Percentiles rank a stretch among this genome's conserved stretches.
Evolutionary conservation across 2,113 vertebrate species (phyloP).

Genomic region (Chloroceryle aenea): DNA sequence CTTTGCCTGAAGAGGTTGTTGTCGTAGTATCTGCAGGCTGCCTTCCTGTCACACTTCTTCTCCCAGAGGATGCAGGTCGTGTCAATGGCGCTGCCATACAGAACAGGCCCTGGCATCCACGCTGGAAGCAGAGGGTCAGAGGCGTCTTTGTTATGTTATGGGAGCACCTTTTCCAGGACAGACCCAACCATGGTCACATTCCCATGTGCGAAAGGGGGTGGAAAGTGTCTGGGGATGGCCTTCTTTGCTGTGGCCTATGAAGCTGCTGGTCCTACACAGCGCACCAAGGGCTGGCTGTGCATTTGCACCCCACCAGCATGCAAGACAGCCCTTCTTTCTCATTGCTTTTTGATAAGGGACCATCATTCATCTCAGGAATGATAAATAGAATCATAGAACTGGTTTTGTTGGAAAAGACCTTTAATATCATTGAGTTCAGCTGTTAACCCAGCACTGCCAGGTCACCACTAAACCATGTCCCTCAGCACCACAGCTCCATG

Average conservation of each 20-base stretch:
- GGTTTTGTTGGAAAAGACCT: not conserved
- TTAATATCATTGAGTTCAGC: not conserved
- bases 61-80: constrained; percentile 88
- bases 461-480: not conserved
- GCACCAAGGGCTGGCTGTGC: fast-evolving
- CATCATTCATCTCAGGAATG: not conserved
- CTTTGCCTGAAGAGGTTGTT: constrained; percentile 83
- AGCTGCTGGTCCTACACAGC: not conserved
- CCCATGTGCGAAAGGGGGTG: not conserved
- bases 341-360: not conserved
- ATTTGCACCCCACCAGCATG: not conserved
- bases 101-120: constrained; percentile 89
- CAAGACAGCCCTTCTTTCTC: not conserved
- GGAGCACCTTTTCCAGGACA: not conserved
- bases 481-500: not conserved
- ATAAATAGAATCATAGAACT: not conserved
- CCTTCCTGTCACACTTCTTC: constrained; percentile 75
- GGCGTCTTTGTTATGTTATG: fast-evolving
- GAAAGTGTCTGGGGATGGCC: not conserved
- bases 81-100: constrained; percentile 91
- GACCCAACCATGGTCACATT: not conserved
- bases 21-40: constrained; percentile 90
- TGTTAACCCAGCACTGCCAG: not conserved
- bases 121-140: constrained; percentile 72
- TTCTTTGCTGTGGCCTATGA: not conserved